Percentiles rank a stretch among this genome's conserved stretches.
Conservation (phyloP, 1,140 invertebrate genomes). For the Pachypsylla venusta region DNA sequence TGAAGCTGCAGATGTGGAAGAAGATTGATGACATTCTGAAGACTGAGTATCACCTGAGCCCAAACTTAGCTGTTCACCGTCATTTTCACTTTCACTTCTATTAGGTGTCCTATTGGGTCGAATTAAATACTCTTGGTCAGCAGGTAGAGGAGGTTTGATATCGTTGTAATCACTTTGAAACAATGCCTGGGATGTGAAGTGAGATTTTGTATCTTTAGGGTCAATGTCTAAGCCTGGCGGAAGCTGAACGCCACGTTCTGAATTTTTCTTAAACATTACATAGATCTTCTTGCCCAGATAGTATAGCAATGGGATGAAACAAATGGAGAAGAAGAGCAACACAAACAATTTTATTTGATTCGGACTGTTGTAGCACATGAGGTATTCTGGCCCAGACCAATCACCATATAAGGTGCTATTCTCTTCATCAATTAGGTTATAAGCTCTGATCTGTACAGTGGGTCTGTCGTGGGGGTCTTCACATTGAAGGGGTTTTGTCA, state of each 20-base stretch:
- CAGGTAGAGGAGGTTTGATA: not conserved
- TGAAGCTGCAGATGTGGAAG: not conserved
- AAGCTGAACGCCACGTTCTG: not conserved
- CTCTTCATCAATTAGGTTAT: not conserved
- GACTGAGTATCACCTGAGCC: constrained; percentile 1
- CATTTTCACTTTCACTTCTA: constrained; percentile 6
- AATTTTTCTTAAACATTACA: not conserved
- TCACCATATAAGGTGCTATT: not conserved
- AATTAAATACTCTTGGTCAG: constrained; percentile 6
- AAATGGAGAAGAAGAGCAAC: not conserved
- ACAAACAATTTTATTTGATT: not conserved
- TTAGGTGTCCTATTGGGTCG: not conserved
- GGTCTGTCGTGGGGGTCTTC: not conserved
- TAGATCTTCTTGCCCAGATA: not conserved
- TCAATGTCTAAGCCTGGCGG: not conserved
- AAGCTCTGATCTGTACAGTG: not conserved
- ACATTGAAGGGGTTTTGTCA: not conserved
- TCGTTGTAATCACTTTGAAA: not conserved
- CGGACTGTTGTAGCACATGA: not conserved
- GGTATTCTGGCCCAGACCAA: not conserved
- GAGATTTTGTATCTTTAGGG: constrained; percentile 5
- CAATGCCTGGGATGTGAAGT: not conserved
- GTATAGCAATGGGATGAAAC: not conserved
- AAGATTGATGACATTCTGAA: constrained; percentile 4
- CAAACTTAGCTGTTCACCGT: not conserved